Conservation (phyloP, 2,888 invertebrate genomes). For the Petrophora chlorosata region DNA sequence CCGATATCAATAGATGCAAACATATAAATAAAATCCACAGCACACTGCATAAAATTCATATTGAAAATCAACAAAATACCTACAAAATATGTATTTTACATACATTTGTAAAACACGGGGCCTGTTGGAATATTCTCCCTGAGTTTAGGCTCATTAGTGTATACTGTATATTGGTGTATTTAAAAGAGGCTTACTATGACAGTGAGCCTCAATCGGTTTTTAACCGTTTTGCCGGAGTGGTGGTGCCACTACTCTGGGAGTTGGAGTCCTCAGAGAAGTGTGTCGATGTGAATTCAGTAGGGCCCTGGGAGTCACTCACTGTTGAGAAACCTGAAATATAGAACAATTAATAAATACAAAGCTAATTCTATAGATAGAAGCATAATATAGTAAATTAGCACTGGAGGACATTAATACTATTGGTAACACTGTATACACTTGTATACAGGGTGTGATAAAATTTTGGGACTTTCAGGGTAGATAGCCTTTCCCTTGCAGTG, state of each 20-base stretch:
- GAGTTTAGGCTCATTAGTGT: conserved; percentile 32
- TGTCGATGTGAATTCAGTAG: conserved; percentile 93
- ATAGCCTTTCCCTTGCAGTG: too few species aligned
- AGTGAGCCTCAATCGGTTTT: conserved; percentile 86
- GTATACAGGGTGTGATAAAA: too few species aligned
- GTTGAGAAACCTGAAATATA: conserved; percentile 90
- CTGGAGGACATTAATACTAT: too few species aligned
- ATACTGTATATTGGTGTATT: conserved; percentile 25
- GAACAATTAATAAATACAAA: background rate
- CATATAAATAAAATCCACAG: conserved; percentile 40
- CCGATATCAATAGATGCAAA: conserved; percentile 31
- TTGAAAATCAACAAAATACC: conserved; percentile 15
- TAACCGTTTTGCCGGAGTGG: conserved; percentile 88
- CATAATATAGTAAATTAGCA: too few species aligned
- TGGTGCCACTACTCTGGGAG: conserved; percentile 92
- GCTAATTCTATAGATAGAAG: too few species aligned
- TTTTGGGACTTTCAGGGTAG: too few species aligned
- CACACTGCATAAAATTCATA: conserved; percentile 29
- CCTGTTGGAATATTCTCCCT: conserved; percentile 17
- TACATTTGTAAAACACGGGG: conserved; percentile 13
- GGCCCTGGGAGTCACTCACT: conserved; percentile 95
- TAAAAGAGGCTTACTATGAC: conserved; percentile 27
- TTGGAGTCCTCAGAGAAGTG: conserved; percentile 96
- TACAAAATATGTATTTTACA: conserved; percentile 11
- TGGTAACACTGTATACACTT: too few species aligned